Evolutionary conservation across 2,797 vertebrate genomes (phyloP), one percentile per base, ranked within the genome.

Genomic region (Acomys russatus): DNA sequence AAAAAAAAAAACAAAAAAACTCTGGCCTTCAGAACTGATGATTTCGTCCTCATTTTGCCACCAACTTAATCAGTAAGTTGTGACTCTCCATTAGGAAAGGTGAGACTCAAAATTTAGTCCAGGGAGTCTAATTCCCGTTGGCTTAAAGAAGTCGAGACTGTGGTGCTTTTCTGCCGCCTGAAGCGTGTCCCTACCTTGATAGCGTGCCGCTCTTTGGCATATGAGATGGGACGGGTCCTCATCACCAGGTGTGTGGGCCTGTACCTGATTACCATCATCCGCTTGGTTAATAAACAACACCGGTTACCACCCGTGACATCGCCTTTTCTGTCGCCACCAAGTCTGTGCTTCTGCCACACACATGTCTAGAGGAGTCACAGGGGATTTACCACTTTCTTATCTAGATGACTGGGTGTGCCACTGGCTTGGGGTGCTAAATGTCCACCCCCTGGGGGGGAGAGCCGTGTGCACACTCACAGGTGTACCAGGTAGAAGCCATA

Each of bases 391-490:
- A 20, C 18, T 78, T 38, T 78, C 51, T 64, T 73, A 30, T 12
- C 51, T 38, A 68, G 61, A 68, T 63, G 68, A 28, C 38, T 44
- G 0, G 17, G 8, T 64, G 28, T 73, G 33, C 28, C 30, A 12
- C 22, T 59, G 54, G 54, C 33, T 20, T 56, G 4, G 1, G 4
- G 28, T 77, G 78, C 61, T 89, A 23, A 79, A 70, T 33, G 12
- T n/a, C 54, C 15, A 9, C 15, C 20, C 35, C 33, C n/a, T n/a
- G n/a, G 44, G 44, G 44, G 44, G 6, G 8, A n/a, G 2, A 38
- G 35, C 54, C 0, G 63, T 2, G 25, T 15, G 6, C 11, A 0
- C 0, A 0, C 71, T 63, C 38, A 0, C 7, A 2, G 59, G 71
- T 28, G 44, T 49, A 7, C 35, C 0, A 9, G 8, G 2, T 2